Percentiles rank a stretch among this genome's conserved stretches.
Conservation (phyloP, 2,113 vertebrate genomes). For the Trogon melanurus region DNA sequence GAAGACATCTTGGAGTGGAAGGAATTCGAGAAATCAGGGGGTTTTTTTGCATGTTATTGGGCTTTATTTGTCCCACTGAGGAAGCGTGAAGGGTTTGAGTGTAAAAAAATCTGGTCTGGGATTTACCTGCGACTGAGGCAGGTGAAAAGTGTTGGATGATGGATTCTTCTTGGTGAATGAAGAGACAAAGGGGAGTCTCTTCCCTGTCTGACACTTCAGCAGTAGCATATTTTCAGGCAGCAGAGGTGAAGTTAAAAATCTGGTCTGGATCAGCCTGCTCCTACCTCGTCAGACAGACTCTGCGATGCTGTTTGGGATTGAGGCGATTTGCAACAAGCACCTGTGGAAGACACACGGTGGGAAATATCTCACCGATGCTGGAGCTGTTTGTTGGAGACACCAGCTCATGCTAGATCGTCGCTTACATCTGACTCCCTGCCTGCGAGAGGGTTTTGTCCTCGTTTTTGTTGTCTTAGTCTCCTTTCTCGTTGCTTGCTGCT, state of each 20-base stretch:
- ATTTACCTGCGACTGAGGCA: conserved; percentile 59
- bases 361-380: background rate
- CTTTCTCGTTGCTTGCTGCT: background rate
- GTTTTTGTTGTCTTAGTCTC: background rate
- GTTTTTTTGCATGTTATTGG: conserved; percentile 6
- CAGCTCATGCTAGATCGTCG: background rate
- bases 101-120: conserved; percentile 46
- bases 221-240: conserved; percentile 50
- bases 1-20: conserved; percentile 51
- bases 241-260: conserved; percentile 64
- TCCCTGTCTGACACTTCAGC: conserved; percentile 57
- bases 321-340: background rate
- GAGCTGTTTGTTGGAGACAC: background rate
- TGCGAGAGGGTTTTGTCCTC: background rate
- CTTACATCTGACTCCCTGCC: background rate
- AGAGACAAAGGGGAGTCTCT: conserved; percentile 67
- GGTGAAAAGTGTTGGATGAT: conserved; percentile 66
- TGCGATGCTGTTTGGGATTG: background rate
- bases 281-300: background rate
- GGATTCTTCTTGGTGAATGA: conserved; percentile 55
- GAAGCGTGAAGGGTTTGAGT: background rate
- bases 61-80: conserved; percentile 34
- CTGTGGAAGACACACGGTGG: background rate
- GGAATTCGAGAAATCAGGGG: conserved; percentile 33
- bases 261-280: conserved; percentile 47